phyloP scores from a whole-genome alignment of 2,797 vertebrate species.

The Danio kyathit region DNA sequence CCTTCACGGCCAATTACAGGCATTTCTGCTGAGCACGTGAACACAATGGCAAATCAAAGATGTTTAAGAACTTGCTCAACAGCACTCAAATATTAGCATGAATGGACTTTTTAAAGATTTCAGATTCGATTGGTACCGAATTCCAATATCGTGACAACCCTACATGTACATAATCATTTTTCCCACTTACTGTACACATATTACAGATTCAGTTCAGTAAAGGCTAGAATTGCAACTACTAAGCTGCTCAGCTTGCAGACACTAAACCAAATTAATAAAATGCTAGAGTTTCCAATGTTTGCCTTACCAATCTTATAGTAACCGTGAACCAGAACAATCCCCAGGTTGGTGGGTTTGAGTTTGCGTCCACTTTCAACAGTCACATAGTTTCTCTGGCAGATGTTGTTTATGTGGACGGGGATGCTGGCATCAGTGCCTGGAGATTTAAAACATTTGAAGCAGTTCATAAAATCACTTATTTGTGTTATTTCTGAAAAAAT shows the following conservation, averaged over 20 bases:
- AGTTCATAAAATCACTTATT: not conserved
- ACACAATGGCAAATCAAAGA: no score
- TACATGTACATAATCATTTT: not conserved
- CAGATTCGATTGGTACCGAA: no score
- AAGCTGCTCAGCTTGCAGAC: not conserved
- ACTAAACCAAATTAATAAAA: not conserved
- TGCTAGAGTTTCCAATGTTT: not conserved
- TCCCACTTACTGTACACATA: not conserved
- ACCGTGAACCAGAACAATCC: slow-evolving; percentile 95
- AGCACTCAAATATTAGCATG: no score
- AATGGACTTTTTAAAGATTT: no score
- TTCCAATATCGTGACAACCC: no score
- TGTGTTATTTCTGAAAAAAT: not conserved
- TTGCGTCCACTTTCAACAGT: slow-evolving; percentile 93
- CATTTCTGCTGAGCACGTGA: no score
- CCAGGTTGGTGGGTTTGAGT: slow-evolving; percentile 95
- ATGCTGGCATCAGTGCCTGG: slow-evolving; percentile 98
- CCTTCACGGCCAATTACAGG: no score
- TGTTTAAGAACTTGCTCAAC: no score
- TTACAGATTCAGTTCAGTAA: not conserved
- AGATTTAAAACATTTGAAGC: not conserved
- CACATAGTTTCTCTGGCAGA: slow-evolving; percentile 97
- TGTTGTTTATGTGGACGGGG: slow-evolving; percentile 97
- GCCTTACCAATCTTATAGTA: slow-evolving; percentile 95
- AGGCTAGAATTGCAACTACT: not conserved